Percentiles rank a stretch among this genome's conserved stretches.
These are phyloP conservation scores for Thymallus thymallus DNA, from an alignment of 2,113 vertebrate genomes.

Conservation along the genomic window DNA sequence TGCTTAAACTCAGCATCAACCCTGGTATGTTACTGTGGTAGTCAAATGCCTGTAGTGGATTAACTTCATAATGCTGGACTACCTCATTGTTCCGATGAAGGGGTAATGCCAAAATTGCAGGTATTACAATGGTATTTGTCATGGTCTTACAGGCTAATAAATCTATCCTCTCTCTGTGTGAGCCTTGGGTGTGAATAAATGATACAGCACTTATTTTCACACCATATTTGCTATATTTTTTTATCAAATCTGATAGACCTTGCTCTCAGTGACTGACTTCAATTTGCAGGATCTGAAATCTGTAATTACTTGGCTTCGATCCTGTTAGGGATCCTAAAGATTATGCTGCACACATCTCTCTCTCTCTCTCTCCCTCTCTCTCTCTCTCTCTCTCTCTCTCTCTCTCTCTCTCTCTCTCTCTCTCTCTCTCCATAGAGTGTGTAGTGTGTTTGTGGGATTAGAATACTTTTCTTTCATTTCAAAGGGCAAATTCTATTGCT, in stretches of 20 bases:
- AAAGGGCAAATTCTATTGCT: neutral
- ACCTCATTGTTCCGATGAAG: neutral
- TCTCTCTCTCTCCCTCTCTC: neutral
- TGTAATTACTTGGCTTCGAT: slow-evolving; percentile 35
- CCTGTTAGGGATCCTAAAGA: slow-evolving; percentile 18
- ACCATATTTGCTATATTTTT: slow-evolving; percentile 19
- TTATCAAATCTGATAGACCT: slow-evolving; percentile 10
- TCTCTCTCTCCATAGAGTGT: neutral
- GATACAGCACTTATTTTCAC: slow-evolving; percentile 15
- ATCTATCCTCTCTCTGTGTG: neutral
- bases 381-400: neutral
- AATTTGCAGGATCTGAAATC: slow-evolving; percentile 48
- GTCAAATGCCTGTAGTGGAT: neutral
- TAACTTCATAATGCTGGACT: neutral
- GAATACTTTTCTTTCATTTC: neutral
- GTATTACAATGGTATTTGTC: too few relatives aligned
- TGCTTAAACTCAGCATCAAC: neutral
- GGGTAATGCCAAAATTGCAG: too few relatives aligned
- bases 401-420: neutral
- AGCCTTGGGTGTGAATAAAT: neutral
- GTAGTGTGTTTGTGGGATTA: neutral
- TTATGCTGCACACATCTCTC: slow-evolving; percentile 2
- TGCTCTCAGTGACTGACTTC: slow-evolving; percentile 25
- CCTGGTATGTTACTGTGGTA: neutral
- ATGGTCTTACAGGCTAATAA: neutral